phyloP scores from a whole-genome alignment of 2,797 vertebrate species.

The Nannoperca obscura region DNA sequence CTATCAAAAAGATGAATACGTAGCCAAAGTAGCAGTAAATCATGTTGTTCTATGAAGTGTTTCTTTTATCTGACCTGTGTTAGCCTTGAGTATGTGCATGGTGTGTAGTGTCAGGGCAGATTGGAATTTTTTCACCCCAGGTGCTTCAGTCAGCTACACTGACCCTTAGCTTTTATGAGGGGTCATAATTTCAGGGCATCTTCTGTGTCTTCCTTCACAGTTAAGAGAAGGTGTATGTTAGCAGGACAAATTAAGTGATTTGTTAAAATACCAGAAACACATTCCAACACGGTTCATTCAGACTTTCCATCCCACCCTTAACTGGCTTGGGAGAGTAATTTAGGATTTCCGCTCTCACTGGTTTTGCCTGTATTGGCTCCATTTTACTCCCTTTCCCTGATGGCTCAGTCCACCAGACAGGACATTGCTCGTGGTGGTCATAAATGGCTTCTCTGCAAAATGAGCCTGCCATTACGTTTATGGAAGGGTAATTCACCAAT shows the following conservation, averaged over 20 bases:
- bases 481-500: slow-evolving; percentile 9
- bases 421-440: slow-evolving; percentile 16
- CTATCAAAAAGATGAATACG: slow-evolving; percentile 2
- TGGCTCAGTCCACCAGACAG: slow-evolving; percentile 21
- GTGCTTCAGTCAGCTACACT: slow-evolving; percentile 29
- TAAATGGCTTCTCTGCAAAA: slow-evolving; percentile 34
- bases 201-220: slow-evolving; percentile 29
- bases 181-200: slow-evolving; percentile 30
- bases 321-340: slow-evolving; percentile 40
- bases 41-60: background rate
- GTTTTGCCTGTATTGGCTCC: slow-evolving; percentile 24
- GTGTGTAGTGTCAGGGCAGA: slow-evolving; percentile 26
- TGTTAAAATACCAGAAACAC: slow-evolving; percentile 35
- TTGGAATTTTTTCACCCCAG: slow-evolving; percentile 15
- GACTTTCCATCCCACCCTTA: slow-evolving; percentile 41
- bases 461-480: slow-evolving; percentile 40
- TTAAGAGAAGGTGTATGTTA: background rate
- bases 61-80: slow-evolving; percentile 7
- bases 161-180: slow-evolving; percentile 40
- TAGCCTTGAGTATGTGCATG: background rate
- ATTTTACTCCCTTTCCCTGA: background rate
- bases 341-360: slow-evolving; percentile 53
- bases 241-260: slow-evolving; percentile 28
- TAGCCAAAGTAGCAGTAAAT: background rate
- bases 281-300: slow-evolving; percentile 35